These are phyloP conservation scores for Atta cephalotes DNA, from an alignment of 1,140 invertebrate species.

Conservation along the genomic window DNA sequence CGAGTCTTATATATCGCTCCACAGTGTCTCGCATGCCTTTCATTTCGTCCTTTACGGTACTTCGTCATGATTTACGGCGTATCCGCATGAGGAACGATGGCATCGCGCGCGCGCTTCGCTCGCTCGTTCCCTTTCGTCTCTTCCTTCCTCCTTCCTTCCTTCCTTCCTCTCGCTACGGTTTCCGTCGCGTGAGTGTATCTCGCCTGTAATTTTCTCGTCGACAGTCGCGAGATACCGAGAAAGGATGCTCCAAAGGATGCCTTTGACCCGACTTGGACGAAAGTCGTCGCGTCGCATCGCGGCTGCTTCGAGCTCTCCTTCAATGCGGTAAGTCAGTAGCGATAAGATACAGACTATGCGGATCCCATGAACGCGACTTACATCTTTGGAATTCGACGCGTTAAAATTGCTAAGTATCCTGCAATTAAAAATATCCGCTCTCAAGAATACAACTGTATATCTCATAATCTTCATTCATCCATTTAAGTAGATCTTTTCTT, in stretches of 20 bases:
- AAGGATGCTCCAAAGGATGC: constrained; percentile 49
- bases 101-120: constrained; percentile 58
- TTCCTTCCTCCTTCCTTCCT: constrained; percentile 24
- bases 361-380: constrained; percentile 11
- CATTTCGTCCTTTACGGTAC: constrained; percentile 77
- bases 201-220: constrained; percentile 73
- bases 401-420: neutral
- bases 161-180: constrained; percentile 52
- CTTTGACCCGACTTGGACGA: constrained; percentile 53
- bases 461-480: neutral
- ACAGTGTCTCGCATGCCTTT: constrained; percentile 75
- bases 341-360: constrained; percentile 19
- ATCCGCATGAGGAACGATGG: constrained; percentile 75
- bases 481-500: neutral
- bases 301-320: constrained; percentile 10
- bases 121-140: neutral
- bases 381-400: neutral
- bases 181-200: constrained; percentile 49
- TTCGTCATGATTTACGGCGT: constrained; percentile 77
- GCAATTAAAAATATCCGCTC: neutral
- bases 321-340: constrained; percentile 23
- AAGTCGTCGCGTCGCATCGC: constrained; percentile 34
- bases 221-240: constrained; percentile 52
- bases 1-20: constrained; percentile 63
- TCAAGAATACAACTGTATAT: neutral